These are phyloP conservation scores for Eulacestoma nigropectus DNA, from an alignment of 2,113 vertebrate species.

Conservation along the genomic window DNA sequence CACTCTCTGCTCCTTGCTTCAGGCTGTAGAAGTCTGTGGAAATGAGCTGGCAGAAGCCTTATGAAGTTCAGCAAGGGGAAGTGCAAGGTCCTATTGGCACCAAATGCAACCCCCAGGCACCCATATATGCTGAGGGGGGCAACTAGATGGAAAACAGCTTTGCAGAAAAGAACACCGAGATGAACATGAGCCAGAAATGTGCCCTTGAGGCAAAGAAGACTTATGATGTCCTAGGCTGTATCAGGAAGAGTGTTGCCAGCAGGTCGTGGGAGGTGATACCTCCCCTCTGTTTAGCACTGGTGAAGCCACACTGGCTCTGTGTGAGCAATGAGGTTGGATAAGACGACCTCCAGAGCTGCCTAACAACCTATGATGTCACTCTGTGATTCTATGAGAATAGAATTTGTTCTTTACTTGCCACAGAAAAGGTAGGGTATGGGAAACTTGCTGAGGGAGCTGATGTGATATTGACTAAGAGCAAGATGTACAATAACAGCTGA, in stretches of 20 bases:
- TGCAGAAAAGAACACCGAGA: neutral
- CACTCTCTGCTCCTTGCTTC: neutral
- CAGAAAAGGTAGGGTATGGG: neutral
- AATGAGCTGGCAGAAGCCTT: neutral
- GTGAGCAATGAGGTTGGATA: neutral
- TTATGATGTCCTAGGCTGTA: neutral
- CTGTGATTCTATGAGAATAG: neutral
- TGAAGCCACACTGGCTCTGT: neutral
- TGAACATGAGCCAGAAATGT: neutral
- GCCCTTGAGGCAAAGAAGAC: neutral
- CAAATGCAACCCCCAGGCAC: neutral
- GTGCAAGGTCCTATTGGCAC: neutral
- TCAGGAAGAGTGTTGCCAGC: neutral
- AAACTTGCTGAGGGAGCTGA: neutral
- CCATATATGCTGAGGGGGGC: neutral
- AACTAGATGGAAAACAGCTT: neutral
- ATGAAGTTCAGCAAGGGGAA: neutral
- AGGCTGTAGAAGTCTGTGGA: neutral
- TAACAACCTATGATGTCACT: neutral
- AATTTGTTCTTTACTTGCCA: neutral
- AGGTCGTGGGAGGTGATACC: neutral
- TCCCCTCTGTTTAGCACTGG: neutral
- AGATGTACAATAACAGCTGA: neutral
- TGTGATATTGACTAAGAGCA: neutral
- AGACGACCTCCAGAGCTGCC: neutral